A percentile compares a stretch with the other conserved stretches of the same genome.
Conservation (phyloP, 1,140 invertebrate genomes). For the Drosophila seguyi region DNA sequence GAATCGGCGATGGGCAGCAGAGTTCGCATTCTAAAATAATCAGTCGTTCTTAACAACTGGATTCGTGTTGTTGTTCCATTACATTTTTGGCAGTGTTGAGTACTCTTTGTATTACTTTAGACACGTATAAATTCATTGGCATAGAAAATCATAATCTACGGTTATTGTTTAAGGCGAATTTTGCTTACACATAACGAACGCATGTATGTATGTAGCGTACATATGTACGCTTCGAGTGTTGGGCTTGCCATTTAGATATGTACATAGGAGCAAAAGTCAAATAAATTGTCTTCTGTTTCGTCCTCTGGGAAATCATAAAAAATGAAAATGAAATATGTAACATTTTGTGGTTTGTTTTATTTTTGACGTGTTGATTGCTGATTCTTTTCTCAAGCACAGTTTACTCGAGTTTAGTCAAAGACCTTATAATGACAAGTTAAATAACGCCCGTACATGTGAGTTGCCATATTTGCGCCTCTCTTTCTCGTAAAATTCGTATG, state of each 20-base stretch:
- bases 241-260: slow-evolving; percentile 33
- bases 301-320: slow-evolving; percentile 16
- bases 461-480: neutral
- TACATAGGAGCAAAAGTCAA: slow-evolving; percentile 12
- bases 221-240: neutral
- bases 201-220: too few species aligned
- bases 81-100: slow-evolving; percentile 77
- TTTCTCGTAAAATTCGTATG: neutral
- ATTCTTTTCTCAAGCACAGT: slow-evolving; percentile 35
- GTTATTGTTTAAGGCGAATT: slow-evolving; percentile 49
- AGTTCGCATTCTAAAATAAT: slow-evolving; percentile 47
- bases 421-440: neutral
- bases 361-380: slow-evolving; percentile 40
- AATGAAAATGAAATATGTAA: slow-evolving; percentile 34
- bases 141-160: slow-evolving; percentile 49
- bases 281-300: neutral
- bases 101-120: slow-evolving; percentile 54
- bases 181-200: slow-evolving; percentile 4
- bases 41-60: slow-evolving; percentile 73
- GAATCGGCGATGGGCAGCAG: slow-evolving; percentile 2
- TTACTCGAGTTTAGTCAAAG: slow-evolving; percentile 35
- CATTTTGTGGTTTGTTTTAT: slow-evolving; percentile 22
- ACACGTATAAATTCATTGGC: slow-evolving; percentile 64
- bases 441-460: neutral
- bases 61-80: slow-evolving; percentile 43